Conservation (phyloP, 2,113 vertebrate genomes). For the Crotalus viridis region DNA sequence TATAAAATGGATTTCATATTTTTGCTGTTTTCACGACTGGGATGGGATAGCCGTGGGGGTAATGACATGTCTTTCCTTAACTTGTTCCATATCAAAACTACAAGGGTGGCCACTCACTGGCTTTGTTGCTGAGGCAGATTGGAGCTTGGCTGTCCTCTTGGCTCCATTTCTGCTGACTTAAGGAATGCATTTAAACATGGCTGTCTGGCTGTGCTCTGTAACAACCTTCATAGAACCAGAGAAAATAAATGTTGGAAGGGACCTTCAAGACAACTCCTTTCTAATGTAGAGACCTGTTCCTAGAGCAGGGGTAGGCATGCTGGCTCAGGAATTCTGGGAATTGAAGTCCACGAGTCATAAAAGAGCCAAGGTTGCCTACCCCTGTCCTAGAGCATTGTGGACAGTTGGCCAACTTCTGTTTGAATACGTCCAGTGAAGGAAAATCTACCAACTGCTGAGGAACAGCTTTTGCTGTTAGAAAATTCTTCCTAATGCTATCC, state of each 20-base stretch:
- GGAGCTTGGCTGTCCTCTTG: background rate
- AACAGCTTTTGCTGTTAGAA: background rate
- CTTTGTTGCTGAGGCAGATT: background rate
- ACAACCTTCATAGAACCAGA: background rate
- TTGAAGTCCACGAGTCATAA: too few relatives aligned
- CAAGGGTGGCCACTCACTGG: background rate
- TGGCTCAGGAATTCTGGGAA: too few relatives aligned
- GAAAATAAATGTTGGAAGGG: background rate
- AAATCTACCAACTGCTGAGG: background rate
- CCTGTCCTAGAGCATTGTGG: background rate
- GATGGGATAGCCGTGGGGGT: background rate
- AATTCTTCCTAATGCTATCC: background rate
- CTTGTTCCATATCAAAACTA: background rate
- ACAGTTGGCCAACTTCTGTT: background rate
- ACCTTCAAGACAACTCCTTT: background rate
- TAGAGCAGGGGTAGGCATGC: too few relatives aligned
- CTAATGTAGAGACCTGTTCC: background rate
- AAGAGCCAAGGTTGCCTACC: too few relatives aligned
- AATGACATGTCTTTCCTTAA: background rate
- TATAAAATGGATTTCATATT: background rate
- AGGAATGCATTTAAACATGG: background rate
- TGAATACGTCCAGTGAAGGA: background rate
- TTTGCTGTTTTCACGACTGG: background rate
- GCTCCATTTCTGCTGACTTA: background rate
- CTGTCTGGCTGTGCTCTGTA: background rate